Evolutionary conservation across 1,140 invertebrate genomes (phyloP).

Genomic region (Procambarus virginalis): DNA sequence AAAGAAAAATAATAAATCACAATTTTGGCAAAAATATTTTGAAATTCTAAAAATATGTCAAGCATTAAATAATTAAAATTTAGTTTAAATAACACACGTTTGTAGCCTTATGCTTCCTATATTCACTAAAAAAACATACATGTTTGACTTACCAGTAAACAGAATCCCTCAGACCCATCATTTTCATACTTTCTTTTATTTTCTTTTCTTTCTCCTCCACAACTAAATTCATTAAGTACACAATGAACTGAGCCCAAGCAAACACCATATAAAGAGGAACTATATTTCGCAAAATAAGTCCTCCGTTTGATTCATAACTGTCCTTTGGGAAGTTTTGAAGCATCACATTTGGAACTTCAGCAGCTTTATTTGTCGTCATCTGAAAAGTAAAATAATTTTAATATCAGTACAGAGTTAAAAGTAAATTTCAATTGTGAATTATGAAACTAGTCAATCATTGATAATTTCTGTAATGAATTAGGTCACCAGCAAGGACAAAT

Average conservation of each 20-base stretch:
- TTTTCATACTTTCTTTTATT: constrained; percentile 90
- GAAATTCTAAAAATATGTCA: too few relatives aligned
- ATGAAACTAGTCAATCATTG: not conserved
- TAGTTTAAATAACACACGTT: too few relatives aligned
- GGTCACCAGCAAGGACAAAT: too few relatives aligned
- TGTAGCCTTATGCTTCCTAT: too few relatives aligned
- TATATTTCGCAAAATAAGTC: constrained; percentile 83
- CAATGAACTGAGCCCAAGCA: constrained; percentile 87
- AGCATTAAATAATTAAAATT: too few relatives aligned
- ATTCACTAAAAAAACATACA: too few relatives aligned
- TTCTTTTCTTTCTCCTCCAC: constrained; percentile 92
- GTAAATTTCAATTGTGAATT: not conserved
- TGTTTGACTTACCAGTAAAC: constrained; percentile 52
- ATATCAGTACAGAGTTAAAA: not conserved
- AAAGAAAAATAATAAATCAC: too few relatives aligned
- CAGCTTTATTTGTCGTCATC: not conserved
- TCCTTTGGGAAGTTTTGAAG: constrained; percentile 42
- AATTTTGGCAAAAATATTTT: too few relatives aligned
- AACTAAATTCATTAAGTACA: constrained; percentile 86
- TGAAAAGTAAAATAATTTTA: not conserved
- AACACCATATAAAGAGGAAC: constrained; percentile 90
- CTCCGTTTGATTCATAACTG: constrained; percentile 77
- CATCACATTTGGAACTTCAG: constrained; percentile 4
- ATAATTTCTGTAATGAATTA: too few relatives aligned
- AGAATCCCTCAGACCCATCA: constrained; percentile 82